Percentiles rank a stretch among this genome's conserved stretches.
These are phyloP conservation scores for Pachydiplax longipennis DNA, from an alignment of 2,888 invertebrate species.

Conservation along the genomic window DNA sequence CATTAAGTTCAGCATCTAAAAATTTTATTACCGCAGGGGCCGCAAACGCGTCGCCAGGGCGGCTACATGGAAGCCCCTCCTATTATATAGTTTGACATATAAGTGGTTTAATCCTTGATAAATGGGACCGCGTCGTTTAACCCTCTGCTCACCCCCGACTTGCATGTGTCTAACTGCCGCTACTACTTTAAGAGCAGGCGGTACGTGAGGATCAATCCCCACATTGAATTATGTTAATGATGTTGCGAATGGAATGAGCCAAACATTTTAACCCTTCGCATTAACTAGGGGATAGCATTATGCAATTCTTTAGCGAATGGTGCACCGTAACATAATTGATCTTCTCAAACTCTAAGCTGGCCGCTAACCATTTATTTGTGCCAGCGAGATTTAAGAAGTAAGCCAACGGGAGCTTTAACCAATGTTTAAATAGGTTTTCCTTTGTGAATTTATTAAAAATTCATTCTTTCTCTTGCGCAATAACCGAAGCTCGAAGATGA, in stretches of 20 bases:
- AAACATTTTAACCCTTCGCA: background rate
- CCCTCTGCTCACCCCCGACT: background rate
- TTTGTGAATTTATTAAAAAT: no score
- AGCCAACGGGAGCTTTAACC: no score
- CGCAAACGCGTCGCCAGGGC: background rate
- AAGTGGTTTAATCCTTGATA: slow-evolving; percentile 16
- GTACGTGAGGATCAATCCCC: background rate
- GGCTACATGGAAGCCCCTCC: background rate
- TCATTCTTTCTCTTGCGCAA: no score
- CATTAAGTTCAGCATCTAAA: background rate
- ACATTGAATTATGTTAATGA: slow-evolving; percentile 26
- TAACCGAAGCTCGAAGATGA: no score
- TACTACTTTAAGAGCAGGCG: background rate
- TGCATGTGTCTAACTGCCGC: background rate
- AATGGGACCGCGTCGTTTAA: background rate
- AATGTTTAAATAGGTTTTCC: no score
- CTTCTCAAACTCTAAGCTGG: background rate
- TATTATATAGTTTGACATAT: background rate
- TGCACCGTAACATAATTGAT: background rate
- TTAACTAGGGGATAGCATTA: background rate
- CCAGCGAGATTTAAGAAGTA: no score
- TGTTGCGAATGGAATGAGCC: background rate
- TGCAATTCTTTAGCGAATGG: background rate
- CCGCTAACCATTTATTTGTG: no score
- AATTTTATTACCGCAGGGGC: slow-evolving; percentile 14